These are phyloP conservation scores for Microcebus ravelobensis DNA, from an alignment of 2,113 vertebrate genomes.

Conservation along the genomic window DNA sequence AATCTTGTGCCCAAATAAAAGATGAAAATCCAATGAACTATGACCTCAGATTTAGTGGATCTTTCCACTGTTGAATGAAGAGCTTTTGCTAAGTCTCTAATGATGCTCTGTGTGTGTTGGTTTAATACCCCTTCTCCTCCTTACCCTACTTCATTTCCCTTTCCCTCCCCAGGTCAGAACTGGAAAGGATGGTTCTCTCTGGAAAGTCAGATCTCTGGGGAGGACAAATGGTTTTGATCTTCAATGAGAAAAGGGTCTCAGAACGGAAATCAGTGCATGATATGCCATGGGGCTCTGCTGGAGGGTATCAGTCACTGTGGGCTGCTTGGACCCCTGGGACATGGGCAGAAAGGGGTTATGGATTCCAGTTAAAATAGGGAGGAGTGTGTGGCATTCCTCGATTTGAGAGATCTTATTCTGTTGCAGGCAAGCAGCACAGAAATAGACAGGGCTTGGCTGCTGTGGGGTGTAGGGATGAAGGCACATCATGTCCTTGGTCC, in stretches of 20 bases:
- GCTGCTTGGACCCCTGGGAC: neutral
- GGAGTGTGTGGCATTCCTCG: rapidly evolving
- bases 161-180: neutral
- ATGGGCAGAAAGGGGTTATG: neutral
- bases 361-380: neutral
- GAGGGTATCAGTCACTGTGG: rapidly evolving
- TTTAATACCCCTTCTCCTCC: neutral
- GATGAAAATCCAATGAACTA: neutral
- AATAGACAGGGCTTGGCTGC: neutral
- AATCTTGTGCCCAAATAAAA: neutral
- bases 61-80: neutral
- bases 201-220: neutral
- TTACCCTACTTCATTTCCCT: neutral
- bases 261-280: neutral
- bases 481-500: constrained; percentile 33
- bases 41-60: neutral
- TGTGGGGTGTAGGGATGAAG: neutral
- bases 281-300: neutral
- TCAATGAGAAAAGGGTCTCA: neutral
- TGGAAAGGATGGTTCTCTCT: neutral
- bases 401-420: neutral
- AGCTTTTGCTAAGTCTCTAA: neutral
- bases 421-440: neutral
- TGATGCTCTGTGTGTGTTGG: neutral
- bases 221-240: constrained; percentile 23